Evolutionary conservation across 2,797 vertebrate species (phyloP), one percentile per base, ranked within the genome.

Genomic region (Pogoniulus pusillus): DNA sequence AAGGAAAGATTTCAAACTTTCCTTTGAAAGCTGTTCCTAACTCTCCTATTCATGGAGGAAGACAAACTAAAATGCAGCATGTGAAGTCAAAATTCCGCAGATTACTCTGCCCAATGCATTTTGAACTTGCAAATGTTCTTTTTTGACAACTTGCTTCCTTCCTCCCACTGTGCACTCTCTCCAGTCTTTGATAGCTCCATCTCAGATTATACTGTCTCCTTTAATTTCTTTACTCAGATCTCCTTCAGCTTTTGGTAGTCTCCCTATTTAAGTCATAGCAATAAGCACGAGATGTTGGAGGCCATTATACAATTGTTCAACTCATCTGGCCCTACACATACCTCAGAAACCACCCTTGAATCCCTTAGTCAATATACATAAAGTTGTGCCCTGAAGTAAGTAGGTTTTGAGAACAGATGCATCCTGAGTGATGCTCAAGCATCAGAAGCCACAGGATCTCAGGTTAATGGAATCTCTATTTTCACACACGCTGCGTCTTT

Each of bases 381-480:
- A 87, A 83, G 20, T 26, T 68, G n/a, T 58, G 30, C 65, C 68
- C 85, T 65, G 51, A 79, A 79, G 45, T 69, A 93, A 77, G 43
- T 10, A 59, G 23, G 9, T 71, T 71, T 71, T 1, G 1, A 84
- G 62, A 94, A 85, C 60, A 94, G 85, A 84, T 62, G 72, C n/a
- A 75, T 45, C 23, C 78, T 35, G 45, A 77, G 39, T 23, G 68
- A 86, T 66, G 55, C 83, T 80, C 58, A 35, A 59, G 78, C 72
- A 84, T 53, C 71, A 84, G 75, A 85, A 95, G 51, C 90, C 72
- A 57, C 69, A 69, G 90, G 91, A 93, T 74, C 75, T 82, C 59
- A 85, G 85, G 91, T 85, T 92, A 91, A 95, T 78, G 85, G 81
- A 77, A 92, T 80, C 60, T 85, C 80, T 82, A 24, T 70, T 92